Conservation (phyloP, 2,797 vertebrate species). For the Cyprinella venusta region DNA sequence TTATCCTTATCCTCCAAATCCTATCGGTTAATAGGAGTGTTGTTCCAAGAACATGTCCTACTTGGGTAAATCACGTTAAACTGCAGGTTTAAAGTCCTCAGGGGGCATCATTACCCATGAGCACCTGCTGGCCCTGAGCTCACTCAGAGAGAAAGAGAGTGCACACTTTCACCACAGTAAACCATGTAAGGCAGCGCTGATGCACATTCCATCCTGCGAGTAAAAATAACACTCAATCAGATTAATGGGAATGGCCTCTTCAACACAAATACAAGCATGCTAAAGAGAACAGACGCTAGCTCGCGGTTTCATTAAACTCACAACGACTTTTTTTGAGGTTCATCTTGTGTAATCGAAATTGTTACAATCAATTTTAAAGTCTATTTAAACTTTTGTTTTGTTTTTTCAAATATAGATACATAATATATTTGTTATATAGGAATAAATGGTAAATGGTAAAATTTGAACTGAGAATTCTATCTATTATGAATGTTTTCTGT, state of each 20-base stretch:
- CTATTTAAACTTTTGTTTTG: background rate
- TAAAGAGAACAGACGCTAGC: background rate
- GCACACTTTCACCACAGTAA: slow-evolving; percentile 56
- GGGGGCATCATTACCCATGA: slow-evolving; percentile 24
- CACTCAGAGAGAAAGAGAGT: slow-evolving; percentile 45
- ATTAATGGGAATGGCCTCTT: slow-evolving; percentile 59
- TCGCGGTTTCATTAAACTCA: background rate
- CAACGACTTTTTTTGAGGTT: background rate
- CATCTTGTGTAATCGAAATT: background rate
- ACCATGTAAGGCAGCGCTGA: slow-evolving; percentile 62
- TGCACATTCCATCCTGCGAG: slow-evolving; percentile 58
- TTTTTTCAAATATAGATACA: too few species aligned
- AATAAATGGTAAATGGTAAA: too few species aligned
- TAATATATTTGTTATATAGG: too few species aligned
- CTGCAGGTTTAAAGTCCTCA: slow-evolving; percentile 5
- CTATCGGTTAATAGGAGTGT: background rate
- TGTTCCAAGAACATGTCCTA: background rate
- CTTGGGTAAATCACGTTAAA: slow-evolving; percentile 10
- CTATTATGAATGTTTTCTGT: background rate
- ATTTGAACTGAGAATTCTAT: background rate
- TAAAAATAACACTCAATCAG: slow-evolving; percentile 62
- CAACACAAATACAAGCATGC: slow-evolving; percentile 20
- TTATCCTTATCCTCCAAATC: background rate
- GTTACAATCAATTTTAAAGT: background rate
- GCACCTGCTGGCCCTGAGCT: slow-evolving; percentile 34